These are phyloP conservation scores for Drosophila hydei DNA, from an alignment of 1,140 invertebrate genomes.

Conservation along the genomic window DNA sequence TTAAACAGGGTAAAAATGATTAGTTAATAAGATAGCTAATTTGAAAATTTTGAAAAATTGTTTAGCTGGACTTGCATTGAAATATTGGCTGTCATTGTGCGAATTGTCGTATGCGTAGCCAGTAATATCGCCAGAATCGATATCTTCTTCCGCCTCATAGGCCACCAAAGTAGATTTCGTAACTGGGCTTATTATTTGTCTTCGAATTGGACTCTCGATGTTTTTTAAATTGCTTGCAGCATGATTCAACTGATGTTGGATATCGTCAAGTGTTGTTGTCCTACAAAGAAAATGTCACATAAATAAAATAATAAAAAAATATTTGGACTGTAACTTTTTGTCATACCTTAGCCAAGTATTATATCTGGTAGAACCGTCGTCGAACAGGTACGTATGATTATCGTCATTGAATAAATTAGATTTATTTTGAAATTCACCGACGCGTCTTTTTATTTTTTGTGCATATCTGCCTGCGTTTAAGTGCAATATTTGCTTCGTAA, in stretches of 20 bases:
- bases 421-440: constrained; percentile 23
- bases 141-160: constrained; percentile 35
- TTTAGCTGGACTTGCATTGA: constrained; percentile 18
- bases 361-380: constrained; percentile 50
- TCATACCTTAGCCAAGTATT: constrained; percentile 40
- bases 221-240: constrained; percentile 1
- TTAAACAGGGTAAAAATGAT: too few relatives aligned
- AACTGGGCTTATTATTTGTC: background rate
- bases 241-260: constrained; percentile 32
- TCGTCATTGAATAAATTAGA: background rate
- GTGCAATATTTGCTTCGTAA: constrained; percentile 43
- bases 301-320: background rate
- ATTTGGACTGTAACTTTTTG: too few relatives aligned
- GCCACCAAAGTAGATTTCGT: background rate
- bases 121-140: constrained; percentile 65
- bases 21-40: too few relatives aligned
- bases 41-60: too few relatives aligned
- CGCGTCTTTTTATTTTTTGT: constrained; percentile 14
- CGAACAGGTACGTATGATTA: constrained; percentile 31
- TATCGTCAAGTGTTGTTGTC: constrained; percentile 49
- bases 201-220: background rate
- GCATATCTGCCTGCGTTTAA: background rate
- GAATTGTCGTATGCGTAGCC: constrained; percentile 56
- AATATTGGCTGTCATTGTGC: constrained; percentile 6
- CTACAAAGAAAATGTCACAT: constrained; percentile 18